These are phyloP conservation scores for Drosophila saltans DNA, from an alignment of 1,140 invertebrate species.

Conservation along the genomic window DNA sequence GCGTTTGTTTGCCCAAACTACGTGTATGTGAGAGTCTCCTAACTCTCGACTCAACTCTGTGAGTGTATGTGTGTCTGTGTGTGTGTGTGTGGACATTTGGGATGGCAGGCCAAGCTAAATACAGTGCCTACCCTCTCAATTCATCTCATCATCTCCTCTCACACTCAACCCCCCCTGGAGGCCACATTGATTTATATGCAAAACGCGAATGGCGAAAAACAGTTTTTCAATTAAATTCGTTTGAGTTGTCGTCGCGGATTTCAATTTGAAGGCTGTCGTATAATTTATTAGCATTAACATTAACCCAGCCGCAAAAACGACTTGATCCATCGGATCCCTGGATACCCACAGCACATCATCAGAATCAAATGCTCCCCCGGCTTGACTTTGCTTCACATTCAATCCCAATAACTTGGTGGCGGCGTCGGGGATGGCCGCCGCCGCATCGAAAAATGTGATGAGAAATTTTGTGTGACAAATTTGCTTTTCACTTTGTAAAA, in stretches of 20 bases:
- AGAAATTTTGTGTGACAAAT: slow-evolving; percentile 69
- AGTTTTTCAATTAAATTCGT: slow-evolving; percentile 81
- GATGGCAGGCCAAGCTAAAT: slow-evolving; percentile 12
- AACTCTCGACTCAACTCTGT: slow-evolving; percentile 43
- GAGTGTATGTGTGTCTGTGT: background rate
- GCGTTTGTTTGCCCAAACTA: slow-evolving; percentile 75
- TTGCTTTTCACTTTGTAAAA: slow-evolving; percentile 80
- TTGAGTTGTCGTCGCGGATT: slow-evolving; percentile 76
- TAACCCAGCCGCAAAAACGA: slow-evolving; percentile 61
- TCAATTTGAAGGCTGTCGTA: slow-evolving; percentile 78
- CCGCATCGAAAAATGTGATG: slow-evolving; percentile 26
- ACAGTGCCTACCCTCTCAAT: background rate
- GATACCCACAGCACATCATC: slow-evolving; percentile 27
- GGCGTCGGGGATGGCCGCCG: background rate
- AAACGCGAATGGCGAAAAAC: slow-evolving; percentile 69
- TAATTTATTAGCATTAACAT: slow-evolving; percentile 81
- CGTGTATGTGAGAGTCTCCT: slow-evolving; percentile 54
- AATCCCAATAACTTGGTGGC: slow-evolving; percentile 64
- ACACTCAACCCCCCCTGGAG: slow-evolving; percentile 4
- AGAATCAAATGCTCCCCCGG: slow-evolving; percentile 59
- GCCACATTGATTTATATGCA: slow-evolving; percentile 74
- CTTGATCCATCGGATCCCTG: slow-evolving; percentile 38
- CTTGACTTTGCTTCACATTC: slow-evolving; percentile 1
- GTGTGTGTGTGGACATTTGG: slow-evolving; percentile 37
- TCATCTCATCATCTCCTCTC: background rate